phyloP scores from a whole-genome alignment of 2,113 vertebrate genomes.

The Spea bombifrons region DNA sequence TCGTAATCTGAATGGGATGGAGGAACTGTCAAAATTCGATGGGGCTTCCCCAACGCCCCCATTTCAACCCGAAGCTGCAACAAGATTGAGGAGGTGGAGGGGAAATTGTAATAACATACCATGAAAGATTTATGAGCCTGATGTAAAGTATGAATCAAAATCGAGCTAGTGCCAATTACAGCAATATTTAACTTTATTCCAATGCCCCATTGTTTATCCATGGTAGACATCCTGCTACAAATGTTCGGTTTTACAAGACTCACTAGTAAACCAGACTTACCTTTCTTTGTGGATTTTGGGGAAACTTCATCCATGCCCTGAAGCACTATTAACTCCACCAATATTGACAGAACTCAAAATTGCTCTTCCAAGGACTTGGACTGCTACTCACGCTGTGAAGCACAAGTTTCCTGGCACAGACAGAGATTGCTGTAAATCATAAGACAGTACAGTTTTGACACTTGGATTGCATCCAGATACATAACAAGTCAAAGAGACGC shows the following conservation, averaged over 20 bases:
- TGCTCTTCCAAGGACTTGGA: constrained; percentile 17
- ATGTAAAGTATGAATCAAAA: constrained; percentile 32
- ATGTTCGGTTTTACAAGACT: not conserved
- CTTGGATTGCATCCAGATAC: constrained; percentile 33
- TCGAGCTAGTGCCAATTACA: constrained; percentile 22
- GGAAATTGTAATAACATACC: constrained; percentile 37
- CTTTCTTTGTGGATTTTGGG: constrained; percentile 4
- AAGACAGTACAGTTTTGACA: constrained; percentile 34
- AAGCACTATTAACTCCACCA: constrained; percentile 4
- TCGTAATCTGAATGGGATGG: not conserved
- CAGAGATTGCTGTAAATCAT: constrained; percentile 24
- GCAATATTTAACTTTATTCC: not conserved
- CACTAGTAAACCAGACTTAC: constrained; percentile 12
- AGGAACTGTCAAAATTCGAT: not conserved
- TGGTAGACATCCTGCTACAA: not conserved
- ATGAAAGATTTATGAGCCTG: constrained; percentile 35
- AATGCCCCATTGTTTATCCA: constrained; percentile 1
- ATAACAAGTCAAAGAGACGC: constrained; percentile 20
- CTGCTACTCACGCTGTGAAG: constrained; percentile 2
- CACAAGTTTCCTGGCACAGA: constrained; percentile 24
- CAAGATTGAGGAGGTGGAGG: constrained; percentile 6
- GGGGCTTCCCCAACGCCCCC: constrained; percentile 11
- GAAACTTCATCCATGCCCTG: constrained; percentile 31
- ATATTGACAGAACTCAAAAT: constrained; percentile 32
- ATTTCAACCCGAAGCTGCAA: not conserved